These are phyloP conservation scores for Daphoenositta chrysoptera DNA, from an alignment of 2,113 vertebrate genomes.

Conservation along the genomic window DNA sequence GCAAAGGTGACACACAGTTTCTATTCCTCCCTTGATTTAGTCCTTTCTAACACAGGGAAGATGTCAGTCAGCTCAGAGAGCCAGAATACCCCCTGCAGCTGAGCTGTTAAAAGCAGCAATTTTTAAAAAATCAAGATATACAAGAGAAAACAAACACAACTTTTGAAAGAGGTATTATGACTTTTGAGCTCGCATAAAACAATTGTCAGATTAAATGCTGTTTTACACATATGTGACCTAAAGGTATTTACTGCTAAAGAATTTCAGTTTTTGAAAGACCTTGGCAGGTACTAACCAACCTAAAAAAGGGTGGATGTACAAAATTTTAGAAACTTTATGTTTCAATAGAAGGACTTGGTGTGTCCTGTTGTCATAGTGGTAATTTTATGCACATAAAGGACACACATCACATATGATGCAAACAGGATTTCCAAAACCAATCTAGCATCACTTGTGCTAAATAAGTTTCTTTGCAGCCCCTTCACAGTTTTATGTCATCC, in stretches of 20 bases:
- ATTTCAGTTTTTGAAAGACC: not conserved
- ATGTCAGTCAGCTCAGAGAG: not conserved
- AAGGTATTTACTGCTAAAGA: not conserved
- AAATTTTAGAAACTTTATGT: not conserved
- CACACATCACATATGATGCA: not conserved
- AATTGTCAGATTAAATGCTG: not conserved
- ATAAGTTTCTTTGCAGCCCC: not conserved
- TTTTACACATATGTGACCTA: not conserved
- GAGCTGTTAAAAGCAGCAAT: not conserved
- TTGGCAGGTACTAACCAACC: not conserved
- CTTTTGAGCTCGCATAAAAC: not conserved
- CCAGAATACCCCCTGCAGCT: not conserved
- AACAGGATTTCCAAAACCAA: not conserved
- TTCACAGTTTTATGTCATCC: not conserved
- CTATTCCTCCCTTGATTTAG: not conserved
- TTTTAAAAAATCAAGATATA: not conserved
- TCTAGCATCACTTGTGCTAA: not conserved
- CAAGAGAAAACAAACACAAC: not conserved
- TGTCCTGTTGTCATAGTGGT: not conserved
- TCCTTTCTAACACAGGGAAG: not conserved
- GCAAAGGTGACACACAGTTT: slow-evolving; percentile 36
- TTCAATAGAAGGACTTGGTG: not conserved
- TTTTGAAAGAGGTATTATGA: not conserved
- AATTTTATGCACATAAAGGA: not conserved
- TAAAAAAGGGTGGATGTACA: not conserved